A percentile compares a stretch with the other conserved stretches of the same genome.
These are phyloP conservation scores for Agrypnia vestita DNA, from an alignment of 1,140 invertebrate species.

Conservation along the genomic window DNA sequence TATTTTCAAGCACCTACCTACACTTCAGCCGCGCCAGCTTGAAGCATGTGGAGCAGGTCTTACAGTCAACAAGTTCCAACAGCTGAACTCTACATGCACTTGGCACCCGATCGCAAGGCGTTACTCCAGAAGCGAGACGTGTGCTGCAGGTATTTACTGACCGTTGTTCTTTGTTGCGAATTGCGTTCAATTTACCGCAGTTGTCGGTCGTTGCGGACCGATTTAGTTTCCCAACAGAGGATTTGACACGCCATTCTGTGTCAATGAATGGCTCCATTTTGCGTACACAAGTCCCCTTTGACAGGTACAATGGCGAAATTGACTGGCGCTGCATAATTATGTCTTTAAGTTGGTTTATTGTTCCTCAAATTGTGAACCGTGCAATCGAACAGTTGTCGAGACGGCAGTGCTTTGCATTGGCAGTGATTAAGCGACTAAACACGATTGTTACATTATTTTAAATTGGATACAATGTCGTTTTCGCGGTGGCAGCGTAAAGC, in stretches of 20 bases:
- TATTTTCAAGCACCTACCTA: background rate
- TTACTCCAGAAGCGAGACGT: no score
- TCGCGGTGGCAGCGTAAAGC: no score
- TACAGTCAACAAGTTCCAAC: no score
- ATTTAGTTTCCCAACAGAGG: background rate
- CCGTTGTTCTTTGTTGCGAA: background rate
- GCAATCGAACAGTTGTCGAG: background rate
- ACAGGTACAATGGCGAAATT: constrained; percentile 18
- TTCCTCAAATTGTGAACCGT: constrained; percentile 16
- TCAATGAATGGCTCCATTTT: constrained; percentile 21
- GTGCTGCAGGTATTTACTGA: no score
- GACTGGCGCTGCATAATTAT: background rate
- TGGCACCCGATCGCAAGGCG: no score
- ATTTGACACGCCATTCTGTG: constrained; percentile 19
- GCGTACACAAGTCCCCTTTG: constrained; percentile 5
- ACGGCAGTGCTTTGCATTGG: background rate
- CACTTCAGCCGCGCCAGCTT: background rate
- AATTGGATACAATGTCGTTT: background rate
- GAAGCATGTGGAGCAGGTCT: background rate
- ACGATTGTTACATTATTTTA: constrained; percentile 2
- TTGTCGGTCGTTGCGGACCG: background rate
- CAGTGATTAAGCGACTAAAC: constrained; percentile 10
- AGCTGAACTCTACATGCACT: no score
- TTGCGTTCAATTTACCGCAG: background rate
- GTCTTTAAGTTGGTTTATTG: constrained; percentile 19